Evolutionary conservation across 2,113 vertebrate genomes (phyloP).

Genomic region (Upupa epops): DNA sequence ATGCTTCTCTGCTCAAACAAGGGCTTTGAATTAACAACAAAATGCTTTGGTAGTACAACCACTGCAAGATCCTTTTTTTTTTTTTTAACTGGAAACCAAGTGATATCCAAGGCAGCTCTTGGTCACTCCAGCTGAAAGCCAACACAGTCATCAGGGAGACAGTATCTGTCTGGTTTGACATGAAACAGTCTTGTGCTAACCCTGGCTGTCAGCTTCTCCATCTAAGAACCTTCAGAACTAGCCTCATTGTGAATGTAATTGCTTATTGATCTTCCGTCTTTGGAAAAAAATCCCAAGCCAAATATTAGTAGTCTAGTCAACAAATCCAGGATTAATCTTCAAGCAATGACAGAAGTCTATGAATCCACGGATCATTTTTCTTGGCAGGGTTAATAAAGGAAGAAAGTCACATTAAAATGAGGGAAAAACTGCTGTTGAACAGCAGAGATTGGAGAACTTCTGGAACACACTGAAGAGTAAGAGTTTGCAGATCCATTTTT

Average conservation of each 20-base stretch:
- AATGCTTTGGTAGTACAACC: neutral
- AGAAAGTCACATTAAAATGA: neutral
- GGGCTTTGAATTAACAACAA: neutral
- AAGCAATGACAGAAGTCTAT: neutral
- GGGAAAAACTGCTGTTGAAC: neutral
- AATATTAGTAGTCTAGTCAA: neutral
- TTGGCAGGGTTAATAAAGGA: neutral
- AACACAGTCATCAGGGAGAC: fast-evolving
- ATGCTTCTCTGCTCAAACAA: neutral
- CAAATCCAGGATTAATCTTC: neutral
- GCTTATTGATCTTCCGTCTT: neutral
- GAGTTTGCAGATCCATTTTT: no score
- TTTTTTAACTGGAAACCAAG: neutral
- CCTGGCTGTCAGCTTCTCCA: neutral
- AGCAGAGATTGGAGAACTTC: neutral
- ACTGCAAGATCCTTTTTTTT: neutral
- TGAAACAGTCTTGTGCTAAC: neutral
- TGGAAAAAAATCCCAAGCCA: neutral
- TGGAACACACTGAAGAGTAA: neutral
- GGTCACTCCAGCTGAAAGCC: neutral
- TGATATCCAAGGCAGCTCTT: neutral
- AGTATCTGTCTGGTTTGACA: neutral
- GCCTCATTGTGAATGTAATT: neutral
- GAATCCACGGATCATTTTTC: neutral
- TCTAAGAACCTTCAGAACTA: neutral